Base-by-base conservation (phyloP, 2,113 vertebrate genomes). In the Pampusana beccarii region DNA sequence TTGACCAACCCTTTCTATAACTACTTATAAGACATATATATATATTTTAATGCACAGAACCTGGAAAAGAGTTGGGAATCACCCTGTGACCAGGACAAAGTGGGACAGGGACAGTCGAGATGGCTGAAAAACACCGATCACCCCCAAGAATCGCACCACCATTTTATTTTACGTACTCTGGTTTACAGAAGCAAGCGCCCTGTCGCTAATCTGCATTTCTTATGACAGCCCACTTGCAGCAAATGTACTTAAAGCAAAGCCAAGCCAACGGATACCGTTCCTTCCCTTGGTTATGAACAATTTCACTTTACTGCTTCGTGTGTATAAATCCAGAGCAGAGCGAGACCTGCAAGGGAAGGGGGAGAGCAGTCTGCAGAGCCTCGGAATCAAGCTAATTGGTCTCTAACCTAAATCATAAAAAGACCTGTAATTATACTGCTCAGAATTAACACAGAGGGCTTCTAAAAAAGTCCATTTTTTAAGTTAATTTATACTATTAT, bases 401-500 rank as follows among this genome's bases (percentile, higher is more conserved):
- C 94, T 95, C 92, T 92, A 95, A 88, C 95, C 82, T 86, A 97
- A 97, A 97, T 94, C 97, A 97, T 94, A 82, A 92, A 90, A 94
- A 96, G 96, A 95, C 94, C 97, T 97, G 97, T 98, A 97, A 98
- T 98, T 97, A 97, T 25, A 38, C 72, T 51, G 91, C 75, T 96
- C 88, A 38, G 90, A 98, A 97, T 88, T 94, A 98, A 97, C 91
- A 58, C 61, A 23, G 93, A 96, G 84, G 87, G 66, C 97, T 93
- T 66, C 80, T 81, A 74, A 92, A 84, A 88, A 85, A 95, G 92
- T 79, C 90, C 58, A 31, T 97, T 97, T 97, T 96, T 95, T 11
- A 95, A 95, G 96, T 94, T 91, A 97, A 98, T 98, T 98, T 97
- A 95, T 95, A 86, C 89, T 85, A 82, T 95, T 90, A 87, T 80